Conservation (phyloP, 2,888 invertebrate genomes). For the Mesochorus sp. region DNA sequence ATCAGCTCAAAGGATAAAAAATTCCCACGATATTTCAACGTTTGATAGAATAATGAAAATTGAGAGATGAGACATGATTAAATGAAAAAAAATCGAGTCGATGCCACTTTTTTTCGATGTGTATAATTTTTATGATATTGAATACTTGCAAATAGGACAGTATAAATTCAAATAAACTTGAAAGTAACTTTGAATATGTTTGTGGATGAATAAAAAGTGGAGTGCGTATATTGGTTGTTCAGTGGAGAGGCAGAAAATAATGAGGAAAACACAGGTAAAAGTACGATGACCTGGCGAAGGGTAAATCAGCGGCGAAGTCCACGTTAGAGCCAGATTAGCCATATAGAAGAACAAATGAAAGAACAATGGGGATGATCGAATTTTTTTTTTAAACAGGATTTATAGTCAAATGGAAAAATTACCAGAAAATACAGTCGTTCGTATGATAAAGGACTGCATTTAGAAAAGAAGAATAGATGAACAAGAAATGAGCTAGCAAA, state of each 20-base stretch:
- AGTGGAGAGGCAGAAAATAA: slow-evolving; percentile 37
- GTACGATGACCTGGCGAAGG: not conserved
- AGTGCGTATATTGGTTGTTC: not conserved
- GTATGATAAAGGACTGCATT: not conserved
- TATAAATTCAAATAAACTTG: slow-evolving; percentile 64
- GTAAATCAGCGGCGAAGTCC: slow-evolving; percentile 27
- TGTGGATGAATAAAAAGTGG: slow-evolving; percentile 9
- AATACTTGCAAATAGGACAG: not conserved
- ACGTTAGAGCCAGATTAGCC: slow-evolving; percentile 30
- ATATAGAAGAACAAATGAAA: not conserved
- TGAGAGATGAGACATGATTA: too few species aligned
- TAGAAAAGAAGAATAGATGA: not conserved
- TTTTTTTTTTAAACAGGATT: too few species aligned
- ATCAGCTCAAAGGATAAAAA: too few species aligned
- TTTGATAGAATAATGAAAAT: too few species aligned
- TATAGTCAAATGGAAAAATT: not conserved
- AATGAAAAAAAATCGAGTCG: not conserved
- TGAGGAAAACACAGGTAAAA: slow-evolving; percentile 25
- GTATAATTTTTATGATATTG: not conserved
- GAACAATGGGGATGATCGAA: not conserved
- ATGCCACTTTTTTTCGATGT: not conserved
- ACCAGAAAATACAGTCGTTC: not conserved
- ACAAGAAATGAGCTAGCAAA: not conserved
- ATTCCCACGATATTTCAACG: too few species aligned
- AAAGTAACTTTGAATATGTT: slow-evolving; percentile 44